Evolutionary conservation across 2,113 vertebrate species (phyloP).

Genomic region (Loxodonta africana): DNA sequence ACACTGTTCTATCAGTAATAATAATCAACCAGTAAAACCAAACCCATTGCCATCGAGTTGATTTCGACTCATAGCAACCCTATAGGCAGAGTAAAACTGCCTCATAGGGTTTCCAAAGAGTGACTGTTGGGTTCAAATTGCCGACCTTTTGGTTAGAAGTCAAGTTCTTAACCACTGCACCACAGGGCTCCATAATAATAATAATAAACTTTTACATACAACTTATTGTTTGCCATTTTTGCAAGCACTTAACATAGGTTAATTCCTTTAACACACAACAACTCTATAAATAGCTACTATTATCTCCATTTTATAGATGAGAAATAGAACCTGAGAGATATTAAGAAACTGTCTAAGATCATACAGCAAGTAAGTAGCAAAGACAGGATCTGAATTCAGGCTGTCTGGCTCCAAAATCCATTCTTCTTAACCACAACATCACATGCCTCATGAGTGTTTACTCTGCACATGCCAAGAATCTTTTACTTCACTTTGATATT

Average conservation of each 20-base stretch:
- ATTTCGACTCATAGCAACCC: too few relatives aligned
- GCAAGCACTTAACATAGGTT: not conserved
- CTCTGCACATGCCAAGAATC: not conserved
- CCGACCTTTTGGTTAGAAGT: too few relatives aligned
- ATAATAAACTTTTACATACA: not conserved
- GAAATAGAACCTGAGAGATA: constrained; percentile 30
- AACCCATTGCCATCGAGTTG: too few relatives aligned
- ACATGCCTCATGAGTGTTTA: not conserved
- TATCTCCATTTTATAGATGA: constrained; percentile 3
- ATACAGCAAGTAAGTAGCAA: not conserved
- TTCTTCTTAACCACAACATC: not conserved
- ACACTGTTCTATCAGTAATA: not conserved
- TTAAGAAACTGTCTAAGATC: constrained; percentile 14
- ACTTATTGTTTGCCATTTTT: not conserved
- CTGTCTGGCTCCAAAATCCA: not conserved
- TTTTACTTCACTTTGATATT: not conserved
- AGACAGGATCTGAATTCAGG: not conserved
- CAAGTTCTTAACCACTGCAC: too few relatives aligned
- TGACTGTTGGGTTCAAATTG: too few relatives aligned
- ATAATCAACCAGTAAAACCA: not conserved
- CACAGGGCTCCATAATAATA: not conserved
- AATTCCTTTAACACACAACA: not conserved
- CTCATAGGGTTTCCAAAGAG: too few relatives aligned
- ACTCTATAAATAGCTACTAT: not conserved
- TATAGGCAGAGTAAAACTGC: too few relatives aligned